Evolutionary conservation across 2,888 invertebrate species (phyloP).

Genomic region (Sphaeridia pumilis): DNA sequence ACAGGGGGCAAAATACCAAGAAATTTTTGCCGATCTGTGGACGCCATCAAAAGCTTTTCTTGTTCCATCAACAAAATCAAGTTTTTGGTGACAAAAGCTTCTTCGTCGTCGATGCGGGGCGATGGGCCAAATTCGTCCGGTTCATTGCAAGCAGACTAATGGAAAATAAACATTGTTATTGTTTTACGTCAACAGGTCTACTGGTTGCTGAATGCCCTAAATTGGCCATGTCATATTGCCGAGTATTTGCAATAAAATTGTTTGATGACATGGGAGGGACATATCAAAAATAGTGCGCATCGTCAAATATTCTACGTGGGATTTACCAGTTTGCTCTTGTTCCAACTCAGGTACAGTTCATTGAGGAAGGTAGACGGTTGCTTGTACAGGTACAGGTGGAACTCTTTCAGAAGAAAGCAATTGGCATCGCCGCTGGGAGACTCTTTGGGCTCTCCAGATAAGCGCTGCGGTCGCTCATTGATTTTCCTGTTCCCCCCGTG

Average conservation of each 20-base stretch:
- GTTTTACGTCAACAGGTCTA: too few relatives aligned
- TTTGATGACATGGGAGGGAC: too few relatives aligned
- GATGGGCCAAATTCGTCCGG: too few relatives aligned
- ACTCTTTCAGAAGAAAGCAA: slow-evolving; percentile 5
- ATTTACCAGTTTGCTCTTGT: slow-evolving; percentile 32
- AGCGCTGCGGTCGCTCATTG: not conserved
- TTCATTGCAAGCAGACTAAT: too few relatives aligned
- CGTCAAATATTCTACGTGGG: too few relatives aligned
- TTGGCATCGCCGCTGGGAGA: not conserved
- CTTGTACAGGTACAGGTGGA: slow-evolving; percentile 33
- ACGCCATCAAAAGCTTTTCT: slow-evolving; percentile 18
- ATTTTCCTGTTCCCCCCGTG: not conserved
- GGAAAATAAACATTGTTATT: too few relatives aligned
- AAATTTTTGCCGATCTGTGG: slow-evolving; percentile 17
- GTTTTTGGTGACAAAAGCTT: slow-evolving; percentile 28
- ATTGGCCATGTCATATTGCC: too few relatives aligned
- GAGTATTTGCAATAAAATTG: too few relatives aligned
- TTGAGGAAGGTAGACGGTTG: slow-evolving; percentile 31
- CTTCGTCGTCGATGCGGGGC: slow-evolving; percentile 4
- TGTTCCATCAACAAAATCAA: slow-evolving; percentile 8
- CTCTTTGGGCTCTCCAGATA: not conserved
- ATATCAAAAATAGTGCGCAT: too few relatives aligned
- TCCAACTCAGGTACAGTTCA: slow-evolving; percentile 34
- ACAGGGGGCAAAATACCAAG: slow-evolving; percentile 18
- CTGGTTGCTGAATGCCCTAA: too few relatives aligned